A percentile compares a stretch with the other conserved stretches of the same genome.
These are phyloP conservation scores for Criorhina ranunculi DNA, from an alignment of 2,888 invertebrate genomes.

Conservation along the genomic window DNA sequence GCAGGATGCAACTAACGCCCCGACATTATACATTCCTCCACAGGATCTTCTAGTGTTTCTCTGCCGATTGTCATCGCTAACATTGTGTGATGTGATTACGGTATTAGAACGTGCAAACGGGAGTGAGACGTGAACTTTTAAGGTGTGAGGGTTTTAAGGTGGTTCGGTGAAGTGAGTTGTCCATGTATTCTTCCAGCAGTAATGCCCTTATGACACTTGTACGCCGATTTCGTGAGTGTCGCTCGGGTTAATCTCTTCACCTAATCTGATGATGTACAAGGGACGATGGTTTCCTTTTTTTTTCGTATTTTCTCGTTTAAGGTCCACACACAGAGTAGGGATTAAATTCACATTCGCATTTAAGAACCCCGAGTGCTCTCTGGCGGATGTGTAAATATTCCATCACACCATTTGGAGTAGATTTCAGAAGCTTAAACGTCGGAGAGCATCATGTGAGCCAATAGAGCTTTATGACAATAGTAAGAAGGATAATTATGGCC, in stretches of 20 bases:
- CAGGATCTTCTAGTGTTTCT: constrained; percentile 37
- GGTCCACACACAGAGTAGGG: constrained; percentile 30
- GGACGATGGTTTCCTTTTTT: constrained; percentile 5
- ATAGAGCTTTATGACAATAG: constrained; percentile 28
- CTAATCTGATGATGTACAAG: constrained; percentile 64
- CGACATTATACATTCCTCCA: constrained; percentile 28
- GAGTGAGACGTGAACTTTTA: not conserved
- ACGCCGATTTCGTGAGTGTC: constrained; percentile 57
- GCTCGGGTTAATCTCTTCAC: constrained; percentile 64
- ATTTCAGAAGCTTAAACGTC: constrained; percentile 54
- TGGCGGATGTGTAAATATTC: constrained; percentile 41
- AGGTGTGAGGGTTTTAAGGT: constrained; percentile 10
- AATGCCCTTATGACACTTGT: constrained; percentile 48
- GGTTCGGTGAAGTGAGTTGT: constrained; percentile 2
- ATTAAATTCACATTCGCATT: constrained; percentile 45
- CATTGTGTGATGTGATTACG: constrained; percentile 66
- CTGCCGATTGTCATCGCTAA: constrained; percentile 55
- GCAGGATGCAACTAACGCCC: constrained; percentile 20
- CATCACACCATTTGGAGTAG: constrained; percentile 33
- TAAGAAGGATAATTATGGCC: constrained; percentile 36
- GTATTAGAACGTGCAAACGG: constrained; percentile 70
- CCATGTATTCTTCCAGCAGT: constrained; percentile 21
- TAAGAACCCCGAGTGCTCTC: constrained; percentile 4
- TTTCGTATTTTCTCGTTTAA: constrained; percentile 35
- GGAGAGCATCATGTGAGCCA: constrained; percentile 36